phyloP scores from a whole-genome alignment of 2,113 vertebrate genomes.

The Paramormyrops kingsleyae region DNA sequence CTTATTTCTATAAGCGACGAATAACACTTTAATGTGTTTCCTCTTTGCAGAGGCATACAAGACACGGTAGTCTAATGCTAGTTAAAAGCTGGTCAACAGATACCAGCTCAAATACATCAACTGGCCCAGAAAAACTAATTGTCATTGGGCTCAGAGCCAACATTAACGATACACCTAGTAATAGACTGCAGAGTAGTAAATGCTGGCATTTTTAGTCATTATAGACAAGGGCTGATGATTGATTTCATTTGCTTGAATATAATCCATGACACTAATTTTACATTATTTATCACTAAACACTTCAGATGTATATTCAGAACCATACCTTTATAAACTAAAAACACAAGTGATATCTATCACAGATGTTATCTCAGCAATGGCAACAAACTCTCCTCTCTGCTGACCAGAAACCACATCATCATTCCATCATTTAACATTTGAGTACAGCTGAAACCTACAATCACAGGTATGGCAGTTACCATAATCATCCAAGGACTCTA shows the following conservation, averaged over 20 bases:
- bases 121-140: neutral
- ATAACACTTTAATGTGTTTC: neutral
- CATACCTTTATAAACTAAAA: neutral
- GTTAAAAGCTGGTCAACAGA: neutral
- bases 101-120: neutral
- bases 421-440: neutral
- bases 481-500: neutral
- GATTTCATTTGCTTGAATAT: neutral
- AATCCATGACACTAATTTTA: neutral
- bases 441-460: neutral
- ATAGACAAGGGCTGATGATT: neutral
- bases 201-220: neutral
- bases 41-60: neutral
- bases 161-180: neutral
- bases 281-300: neutral
- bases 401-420: neutral
- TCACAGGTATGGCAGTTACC: neutral
- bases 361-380: neutral
- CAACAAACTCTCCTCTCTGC: neutral
- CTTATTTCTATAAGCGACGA: neutral
- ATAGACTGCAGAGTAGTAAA: neutral
- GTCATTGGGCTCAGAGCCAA: neutral
- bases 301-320: neutral
- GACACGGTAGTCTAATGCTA: neutral
- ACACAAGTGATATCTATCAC: neutral